A percentile compares a stretch with the other conserved stretches of the same genome.
phyloP scores from a whole-genome alignment of 2,797 vertebrate species.

The Coccyzus lansbergi region DNA sequence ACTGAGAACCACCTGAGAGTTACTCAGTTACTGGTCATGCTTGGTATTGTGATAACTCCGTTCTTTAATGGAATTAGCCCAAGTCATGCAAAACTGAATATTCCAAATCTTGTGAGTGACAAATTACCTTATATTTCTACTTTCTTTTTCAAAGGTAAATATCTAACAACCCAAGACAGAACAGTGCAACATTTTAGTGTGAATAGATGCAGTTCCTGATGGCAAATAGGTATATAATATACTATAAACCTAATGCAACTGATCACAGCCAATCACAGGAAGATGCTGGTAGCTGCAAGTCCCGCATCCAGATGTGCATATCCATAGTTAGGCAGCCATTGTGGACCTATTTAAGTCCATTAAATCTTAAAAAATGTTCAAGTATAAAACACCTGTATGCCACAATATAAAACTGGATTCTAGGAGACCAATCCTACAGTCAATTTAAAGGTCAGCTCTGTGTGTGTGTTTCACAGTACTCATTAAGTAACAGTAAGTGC shows the following conservation, averaged over 20 bases:
- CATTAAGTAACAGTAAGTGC: not conserved
- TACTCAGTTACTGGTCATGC: not conserved
- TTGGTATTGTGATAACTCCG: not conserved
- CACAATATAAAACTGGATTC: not conserved
- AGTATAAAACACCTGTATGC: not conserved
- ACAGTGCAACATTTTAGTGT: not conserved
- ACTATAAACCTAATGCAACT: not conserved
- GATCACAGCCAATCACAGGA: not conserved
- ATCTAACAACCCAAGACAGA: not conserved
- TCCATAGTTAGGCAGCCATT: not conserved
- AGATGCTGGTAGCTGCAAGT: rapidly evolving
- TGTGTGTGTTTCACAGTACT: not conserved
- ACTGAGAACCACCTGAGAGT: not conserved
- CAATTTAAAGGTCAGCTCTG: not conserved
- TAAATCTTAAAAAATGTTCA: not conserved
- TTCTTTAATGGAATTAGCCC: not conserved
- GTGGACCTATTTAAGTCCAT: not conserved
- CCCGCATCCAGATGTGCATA: rapidly evolving
- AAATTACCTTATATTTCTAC: not conserved
- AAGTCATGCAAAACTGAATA: not conserved
- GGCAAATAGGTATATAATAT: no score
- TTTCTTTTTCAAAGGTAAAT: not conserved
- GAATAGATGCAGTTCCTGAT: not conserved
- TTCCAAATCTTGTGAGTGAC: not conserved
- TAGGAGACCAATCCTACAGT: not conserved